Conservation (phyloP, 1,140 invertebrate genomes). For the Diprion similis region DNA sequence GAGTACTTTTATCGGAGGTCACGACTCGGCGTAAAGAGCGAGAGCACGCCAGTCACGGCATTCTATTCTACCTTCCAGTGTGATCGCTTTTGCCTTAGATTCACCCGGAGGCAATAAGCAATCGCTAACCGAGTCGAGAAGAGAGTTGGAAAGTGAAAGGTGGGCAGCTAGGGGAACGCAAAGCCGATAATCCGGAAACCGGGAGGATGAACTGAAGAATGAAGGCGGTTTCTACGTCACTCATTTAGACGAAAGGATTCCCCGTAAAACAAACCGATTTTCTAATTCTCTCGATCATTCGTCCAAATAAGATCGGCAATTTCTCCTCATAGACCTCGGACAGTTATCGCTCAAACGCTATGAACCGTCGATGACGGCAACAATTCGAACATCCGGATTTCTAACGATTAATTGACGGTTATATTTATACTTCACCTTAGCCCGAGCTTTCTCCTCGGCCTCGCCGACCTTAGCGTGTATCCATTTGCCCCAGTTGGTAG, state of each 20-base stretch:
- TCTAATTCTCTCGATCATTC: no score
- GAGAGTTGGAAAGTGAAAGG: background rate
- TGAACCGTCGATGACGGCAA: no score
- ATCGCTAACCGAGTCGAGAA: background rate
- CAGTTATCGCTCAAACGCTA: no score
- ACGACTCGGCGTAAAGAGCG: background rate
- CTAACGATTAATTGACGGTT: no score
- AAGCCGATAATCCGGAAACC: background rate
- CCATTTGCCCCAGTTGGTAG: slow-evolving; percentile 41
- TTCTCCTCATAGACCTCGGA: no score
- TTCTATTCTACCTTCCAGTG: background rate
- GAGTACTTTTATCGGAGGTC: background rate
- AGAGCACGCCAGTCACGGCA: no score
- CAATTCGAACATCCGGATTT: no score
- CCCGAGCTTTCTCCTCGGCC: slow-evolving; percentile 27
- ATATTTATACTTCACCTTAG: slow-evolving; percentile 10
- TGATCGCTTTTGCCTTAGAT: background rate
- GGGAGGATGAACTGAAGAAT: no score
- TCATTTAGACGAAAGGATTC: no score
- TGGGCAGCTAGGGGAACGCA: background rate
- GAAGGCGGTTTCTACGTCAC: no score
- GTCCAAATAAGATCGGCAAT: no score
- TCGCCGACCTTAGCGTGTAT: slow-evolving; percentile 35
- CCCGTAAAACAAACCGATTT: no score
- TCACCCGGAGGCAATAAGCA: background rate